phyloP scores from a whole-genome alignment of 2,113 vertebrate species.

The Craseonycteris thonglongyai region DNA sequence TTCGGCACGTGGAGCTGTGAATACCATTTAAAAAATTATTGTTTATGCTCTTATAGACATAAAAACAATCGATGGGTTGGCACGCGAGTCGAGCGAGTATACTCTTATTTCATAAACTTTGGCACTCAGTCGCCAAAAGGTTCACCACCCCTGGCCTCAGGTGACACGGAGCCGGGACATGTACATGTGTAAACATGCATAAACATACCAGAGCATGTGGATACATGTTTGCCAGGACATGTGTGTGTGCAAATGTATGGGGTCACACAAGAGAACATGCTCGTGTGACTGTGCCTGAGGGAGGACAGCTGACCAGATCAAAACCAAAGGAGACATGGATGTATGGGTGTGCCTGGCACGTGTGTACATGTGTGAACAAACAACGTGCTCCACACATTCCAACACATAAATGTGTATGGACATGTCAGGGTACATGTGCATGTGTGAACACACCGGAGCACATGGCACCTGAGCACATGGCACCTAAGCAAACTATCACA shows the following conservation, averaged over 20 bases:
- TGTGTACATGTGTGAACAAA: background rate
- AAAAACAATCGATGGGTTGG: too few relatives aligned
- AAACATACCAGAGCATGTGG: too few relatives aligned
- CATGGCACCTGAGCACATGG: background rate
- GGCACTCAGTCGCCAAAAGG: too few relatives aligned
- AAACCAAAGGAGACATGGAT: background rate
- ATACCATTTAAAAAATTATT: too few relatives aligned
- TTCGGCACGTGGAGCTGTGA: too few relatives aligned
- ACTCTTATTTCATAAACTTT: too few relatives aligned
- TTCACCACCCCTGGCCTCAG: too few relatives aligned
- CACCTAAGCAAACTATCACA: background rate
- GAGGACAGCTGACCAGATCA: background rate
- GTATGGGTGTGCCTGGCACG: background rate
- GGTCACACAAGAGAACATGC: background rate
- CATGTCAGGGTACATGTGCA: background rate
- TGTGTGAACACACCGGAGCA: too few relatives aligned
- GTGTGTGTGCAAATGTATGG: background rate
- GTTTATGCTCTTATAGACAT: too few relatives aligned
- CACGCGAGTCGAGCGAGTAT: too few relatives aligned
- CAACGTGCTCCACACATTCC: background rate
- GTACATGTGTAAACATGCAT: fast-evolving
- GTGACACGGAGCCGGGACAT: background rate
- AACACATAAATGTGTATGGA: background rate
- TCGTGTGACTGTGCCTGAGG: background rate
- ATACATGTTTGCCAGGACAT: background rate